A percentile compares a stretch with the other conserved stretches of the same genome.
Evolutionary conservation across 2,888 invertebrate genomes (phyloP).

Genomic region (Silvanus unidentatus): DNA sequence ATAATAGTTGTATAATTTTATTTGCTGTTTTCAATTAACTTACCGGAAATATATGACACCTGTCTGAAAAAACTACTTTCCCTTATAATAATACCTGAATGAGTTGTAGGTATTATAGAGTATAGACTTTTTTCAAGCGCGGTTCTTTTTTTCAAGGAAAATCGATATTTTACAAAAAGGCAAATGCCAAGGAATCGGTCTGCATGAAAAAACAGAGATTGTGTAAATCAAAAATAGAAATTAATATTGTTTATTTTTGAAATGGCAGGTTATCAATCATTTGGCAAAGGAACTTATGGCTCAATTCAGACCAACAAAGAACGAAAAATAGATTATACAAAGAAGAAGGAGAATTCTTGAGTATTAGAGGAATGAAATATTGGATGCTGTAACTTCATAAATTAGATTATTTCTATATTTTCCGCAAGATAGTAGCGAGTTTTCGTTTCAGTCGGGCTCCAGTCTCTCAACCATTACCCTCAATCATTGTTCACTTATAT

Average conservation of each 20-base stretch:
- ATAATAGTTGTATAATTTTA: slow-evolving; percentile 41
- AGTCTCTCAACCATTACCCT: slow-evolving; percentile 38
- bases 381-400: slow-evolving; percentile 30
- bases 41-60: slow-evolving; percentile 40
- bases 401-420: slow-evolving; percentile 38
- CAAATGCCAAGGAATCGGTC: too few species aligned
- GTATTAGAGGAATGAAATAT: slow-evolving; percentile 27
- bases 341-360: slow-evolving; percentile 16
- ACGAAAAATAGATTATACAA: slow-evolving; percentile 20
- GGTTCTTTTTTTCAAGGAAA: too few species aligned
- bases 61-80: slow-evolving; percentile 21
- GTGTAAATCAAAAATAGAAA: slow-evolving; percentile 12
- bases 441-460: slow-evolving; percentile 29
- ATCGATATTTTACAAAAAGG: slow-evolving; percentile 11
- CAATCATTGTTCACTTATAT: slow-evolving; percentile 39
- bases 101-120: too few species aligned
- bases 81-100: slow-evolving; percentile 3
- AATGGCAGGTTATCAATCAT: slow-evolving; percentile 20
- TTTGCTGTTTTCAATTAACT: slow-evolving; percentile 37
- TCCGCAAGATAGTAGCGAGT: slow-evolving; percentile 23
- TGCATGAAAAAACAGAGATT: not conserved
- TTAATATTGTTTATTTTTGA: slow-evolving; percentile 14
- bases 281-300: slow-evolving; percentile 20
- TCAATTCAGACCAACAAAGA: slow-evolving; percentile 22
- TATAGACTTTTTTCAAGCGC: too few species aligned